Evolutionary conservation across 1,140 invertebrate species (phyloP), one percentile per base, ranked within the genome.

Genomic region (Neoseiulus cucumeris): DNA sequence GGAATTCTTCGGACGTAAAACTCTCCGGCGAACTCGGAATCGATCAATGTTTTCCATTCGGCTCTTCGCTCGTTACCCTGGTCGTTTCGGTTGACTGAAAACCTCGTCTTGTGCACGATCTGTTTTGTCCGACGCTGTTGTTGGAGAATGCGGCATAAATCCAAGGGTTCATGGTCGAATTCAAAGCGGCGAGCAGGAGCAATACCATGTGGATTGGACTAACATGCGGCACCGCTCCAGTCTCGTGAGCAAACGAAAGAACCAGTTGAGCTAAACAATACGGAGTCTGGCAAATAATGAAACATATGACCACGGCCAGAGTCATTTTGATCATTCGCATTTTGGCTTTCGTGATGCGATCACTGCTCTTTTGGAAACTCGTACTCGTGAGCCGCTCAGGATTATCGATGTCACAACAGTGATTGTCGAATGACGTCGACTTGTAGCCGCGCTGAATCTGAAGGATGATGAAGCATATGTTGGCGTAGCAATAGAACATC

Each of bases 121-220:
- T n/a, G n/a, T n/a, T n/a, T n/a, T n/a, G n/a, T 55, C 29, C 29
- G 7, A 55, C 47, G 14, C 22, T 25, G 29, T 55, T 55, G 22
- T 55, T 55, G 17, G 70, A 76, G 68, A 78, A 78, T 28, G 72
- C 73, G 65, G 78, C 70, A 73, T 86, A 87, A 66, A 88, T 86
- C 84, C 84, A 87, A 0, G 86, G 86, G 74, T 88, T 88, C 20
- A 84, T 82, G 72, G 84, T 87, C 70, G 83, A 85, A 71, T 87
- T 87, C 5, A 88, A 75, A 70, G 83, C 85, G 33, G 84, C 84
- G 47, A 89, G 74, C 2, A 87, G 77, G 9, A 82, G 77, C 42
- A 86, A 74, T 64, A 85, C 84, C 2, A 83, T 83, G 68, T 85
- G 80, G 14, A 76, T 74, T 33, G 80, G 67, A 64, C 68, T 80